Evolutionary conservation across 2,797 vertebrate genomes (phyloP), one percentile per base, ranked within the genome.

Genomic region (Tympanoctomys barrerae): DNA sequence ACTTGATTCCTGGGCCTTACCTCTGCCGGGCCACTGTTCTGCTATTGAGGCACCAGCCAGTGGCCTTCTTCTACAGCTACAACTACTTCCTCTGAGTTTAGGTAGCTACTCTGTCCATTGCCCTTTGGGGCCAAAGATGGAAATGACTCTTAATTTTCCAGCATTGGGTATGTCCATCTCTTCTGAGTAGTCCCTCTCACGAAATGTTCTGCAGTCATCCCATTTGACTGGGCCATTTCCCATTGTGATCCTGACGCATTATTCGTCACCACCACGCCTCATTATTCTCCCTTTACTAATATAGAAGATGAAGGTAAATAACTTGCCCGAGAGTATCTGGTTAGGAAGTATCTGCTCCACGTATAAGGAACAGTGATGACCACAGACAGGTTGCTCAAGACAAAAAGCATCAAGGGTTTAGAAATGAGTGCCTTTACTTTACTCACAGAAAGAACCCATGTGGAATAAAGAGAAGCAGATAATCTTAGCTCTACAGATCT

Each of bases 281-380:
- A 77, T 78, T 91, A 66, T n/a, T 80, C 26, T 83, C 26, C 88
- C 82, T 49, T 89, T 77, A 91, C 80, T 54, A 77, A 85, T 59
- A 36, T 68, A 39, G 36, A 89, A 93, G 42, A 62, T 49, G 78
- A 90, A 66, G 22, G 36, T n/a, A 89, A 91, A 11, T 64, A 87
- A 80, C 33, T 78, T 75, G 18, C 42, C 52, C 42, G 70, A 70
- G 59, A n/a, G 59, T 81, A 73, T 39, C 59, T 31, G 57, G 33
- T n/a, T 89, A 91, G 73, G 78, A 46, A 49, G 26, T 28, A 42
- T 18, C 42, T 64, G 33, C 64, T 61, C 39, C 52, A 90, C 28
- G 11, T 1, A 1, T 90, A 79, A 57, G 26, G 16, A 84, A 87
- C 73, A 87, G 16, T 21, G n/a, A 28, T 39, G 42, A 73, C 6